Evolutionary conservation across 2,888 invertebrate genomes (phyloP).

Genomic region (Dryocosmus kuriphilus): DNA sequence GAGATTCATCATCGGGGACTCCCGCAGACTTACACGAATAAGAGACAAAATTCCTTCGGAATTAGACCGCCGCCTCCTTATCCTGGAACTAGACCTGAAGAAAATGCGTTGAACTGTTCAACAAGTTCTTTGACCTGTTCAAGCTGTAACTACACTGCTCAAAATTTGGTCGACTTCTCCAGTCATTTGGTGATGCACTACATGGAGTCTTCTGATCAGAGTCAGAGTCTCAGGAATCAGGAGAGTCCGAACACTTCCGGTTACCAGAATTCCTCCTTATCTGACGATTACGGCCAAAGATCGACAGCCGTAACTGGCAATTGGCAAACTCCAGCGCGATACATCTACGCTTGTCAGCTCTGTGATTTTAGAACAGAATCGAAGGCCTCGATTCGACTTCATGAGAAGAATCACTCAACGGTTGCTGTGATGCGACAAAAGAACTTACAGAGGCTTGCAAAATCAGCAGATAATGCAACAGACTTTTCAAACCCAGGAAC

Average conservation of each 20-base stretch:
- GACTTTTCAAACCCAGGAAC: background rate
- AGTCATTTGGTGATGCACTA: slow-evolving; percentile 6
- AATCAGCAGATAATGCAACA: background rate
- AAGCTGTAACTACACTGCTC: background rate
- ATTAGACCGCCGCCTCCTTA: background rate
- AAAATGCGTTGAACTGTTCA: too few species aligned
- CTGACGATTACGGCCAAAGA: too few species aligned
- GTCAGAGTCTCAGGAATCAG: background rate
- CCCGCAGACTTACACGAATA: background rate
- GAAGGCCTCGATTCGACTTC: slow-evolving; percentile 8
- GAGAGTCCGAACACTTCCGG: slow-evolving; percentile 12
- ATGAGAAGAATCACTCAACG: slow-evolving; percentile 4
- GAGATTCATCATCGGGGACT: slow-evolving; percentile 23
- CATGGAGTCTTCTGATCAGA: background rate
- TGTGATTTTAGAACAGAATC: slow-evolving; percentile 7
- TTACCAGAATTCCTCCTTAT: background rate
- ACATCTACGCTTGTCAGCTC: slow-evolving; percentile 4
- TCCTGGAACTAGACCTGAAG: too few species aligned
- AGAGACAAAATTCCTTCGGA: background rate
- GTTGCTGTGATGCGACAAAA: background rate
- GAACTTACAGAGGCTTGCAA: background rate
- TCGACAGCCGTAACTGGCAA: background rate
- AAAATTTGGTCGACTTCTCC: slow-evolving; percentile 3
- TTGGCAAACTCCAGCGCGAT: background rate
- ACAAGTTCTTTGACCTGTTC: background rate